Evolutionary conservation across 2,888 invertebrate species (phyloP), one percentile per base, ranked within the genome.

Genomic region (Acleris laterana): DNA sequence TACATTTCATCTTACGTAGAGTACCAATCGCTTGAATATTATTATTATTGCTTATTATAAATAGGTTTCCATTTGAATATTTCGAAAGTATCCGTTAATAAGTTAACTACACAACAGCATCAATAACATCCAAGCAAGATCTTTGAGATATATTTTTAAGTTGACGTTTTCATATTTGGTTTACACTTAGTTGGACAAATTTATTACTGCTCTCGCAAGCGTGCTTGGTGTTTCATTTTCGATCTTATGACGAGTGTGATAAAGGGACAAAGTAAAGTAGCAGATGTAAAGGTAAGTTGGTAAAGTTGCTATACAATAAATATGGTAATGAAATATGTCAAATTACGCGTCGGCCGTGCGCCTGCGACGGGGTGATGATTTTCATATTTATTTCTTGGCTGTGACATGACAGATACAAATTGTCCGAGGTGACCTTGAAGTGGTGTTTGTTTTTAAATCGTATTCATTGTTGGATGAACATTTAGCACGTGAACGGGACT

Each of bases 281-380:
- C 20, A 56, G 56, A 38, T 62, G 63, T 32, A 67, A 63, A 68
- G 38, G 32, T 67, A 50, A 32, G 62, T 72, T 65, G 68, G 68
- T 62, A 72, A 64, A 71, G 58, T 71, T 73, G 76, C 76, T 83
- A 77, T 74, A 88, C 85, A 89, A 91, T 90, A 90, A 89, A 89
- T 90, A 91, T 91, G 90, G 89, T 90, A 91, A 90, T 91, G 90
- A 88, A 89, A 90, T 89, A 90, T 90, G 90, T 90, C 90, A 91
- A 90, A 90, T 90, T 89, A 90, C 87, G 82, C 80, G 79, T 83
- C 83, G 70, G 80, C 84, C 85, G 77, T 83, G 80, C 81, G 75
- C 82, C 71, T 80, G 75, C 82, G 80, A 83, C 72, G 88, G 79
- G 85, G 73, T 75, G 83, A 85, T 88, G 89, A 87, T 88, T 88